Percentiles rank a stretch among this genome's conserved stretches.
phyloP scores from a whole-genome alignment of 64 coral and sea anemone genomes.

The Stylophora pistillata region DNA sequence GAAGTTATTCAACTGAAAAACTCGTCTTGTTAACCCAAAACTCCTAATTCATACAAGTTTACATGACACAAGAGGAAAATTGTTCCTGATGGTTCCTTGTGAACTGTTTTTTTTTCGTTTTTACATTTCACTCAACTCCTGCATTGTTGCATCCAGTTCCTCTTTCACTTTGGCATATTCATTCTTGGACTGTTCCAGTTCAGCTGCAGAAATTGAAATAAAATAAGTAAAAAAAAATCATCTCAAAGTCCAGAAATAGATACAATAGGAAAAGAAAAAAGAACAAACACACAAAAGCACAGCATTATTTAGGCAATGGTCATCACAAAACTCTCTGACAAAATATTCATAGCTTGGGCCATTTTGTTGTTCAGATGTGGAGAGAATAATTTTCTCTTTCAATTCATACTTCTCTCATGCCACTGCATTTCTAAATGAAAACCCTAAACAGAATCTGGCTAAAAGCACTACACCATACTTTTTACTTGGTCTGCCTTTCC shows the following conservation, averaged over 20 bases:
- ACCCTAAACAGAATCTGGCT: too few relatives aligned
- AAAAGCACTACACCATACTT: too few relatives aligned
- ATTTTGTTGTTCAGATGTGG: too few relatives aligned
- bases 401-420: too few relatives aligned
- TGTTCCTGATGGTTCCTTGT: not conserved
- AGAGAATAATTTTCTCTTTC: too few relatives aligned
- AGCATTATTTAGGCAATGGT: too few relatives aligned
- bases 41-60: constrained; percentile 7
- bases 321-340: too few relatives aligned
- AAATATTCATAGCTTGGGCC: too few relatives aligned
- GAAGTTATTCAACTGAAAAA: not conserved
- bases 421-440: too few relatives aligned
- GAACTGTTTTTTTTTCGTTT: not conserved
- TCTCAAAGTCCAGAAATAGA: too few relatives aligned
- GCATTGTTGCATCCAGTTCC: constrained; percentile 80
- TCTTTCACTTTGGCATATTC: constrained; percentile 79
- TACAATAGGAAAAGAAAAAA: not conserved
- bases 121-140: constrained; percentile 78
- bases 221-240: not conserved
- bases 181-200: constrained; percentile 70
- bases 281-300: not conserved
- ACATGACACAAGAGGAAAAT: not conserved
- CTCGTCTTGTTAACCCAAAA: not conserved
- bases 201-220: constrained; percentile 46
- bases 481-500: too few relatives aligned